Evolutionary conservation across 2,888 invertebrate species (phyloP).

Genomic region (Poecilobothrus nobilitatus): DNA sequence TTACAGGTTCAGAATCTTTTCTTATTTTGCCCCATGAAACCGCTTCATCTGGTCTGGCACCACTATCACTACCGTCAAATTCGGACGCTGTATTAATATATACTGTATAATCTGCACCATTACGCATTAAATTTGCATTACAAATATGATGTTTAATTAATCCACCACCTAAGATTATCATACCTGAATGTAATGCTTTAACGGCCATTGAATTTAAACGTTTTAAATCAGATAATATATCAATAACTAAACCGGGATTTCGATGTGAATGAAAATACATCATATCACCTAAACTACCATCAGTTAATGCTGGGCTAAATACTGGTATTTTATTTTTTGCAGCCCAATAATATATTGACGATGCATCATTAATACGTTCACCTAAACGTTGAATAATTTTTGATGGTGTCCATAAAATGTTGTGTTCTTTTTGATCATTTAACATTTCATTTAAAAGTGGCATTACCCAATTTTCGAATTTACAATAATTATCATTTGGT

Average conservation of each 20-base stretch:
- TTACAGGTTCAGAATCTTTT: constrained; percentile 78
- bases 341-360: constrained; percentile 96
- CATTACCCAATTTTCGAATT: constrained; percentile 92
- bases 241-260: constrained; percentile 84
- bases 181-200: constrained; percentile 85
- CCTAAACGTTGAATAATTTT: constrained; percentile 74
- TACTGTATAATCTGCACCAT: constrained; percentile 93
- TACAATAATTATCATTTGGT: constrained; percentile 96
- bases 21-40: constrained; percentile 98
- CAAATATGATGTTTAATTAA: constrained; percentile 98
- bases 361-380: constrained; percentile 78
- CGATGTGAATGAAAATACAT: constrained; percentile 96
- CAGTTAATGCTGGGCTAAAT: constrained; percentile 94
- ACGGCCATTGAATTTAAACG: constrained; percentile 90
- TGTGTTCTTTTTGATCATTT: constrained; percentile 68
- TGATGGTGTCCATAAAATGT: constrained; percentile 83
- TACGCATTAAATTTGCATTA: constrained; percentile 99
- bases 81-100: constrained; percentile 93
- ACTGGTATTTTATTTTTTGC: constrained; percentile 94
- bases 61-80: constrained; percentile 96
- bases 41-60: constrained; percentile 96
- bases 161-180: constrained; percentile 94
- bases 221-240: constrained; percentile 85
- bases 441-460: constrained; percentile 88
- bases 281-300: constrained; percentile 97